Percentiles rank a stretch among this genome's conserved stretches.
phyloP scores from a whole-genome alignment of 2,113 vertebrate species.

The Numida meleagris region DNA sequence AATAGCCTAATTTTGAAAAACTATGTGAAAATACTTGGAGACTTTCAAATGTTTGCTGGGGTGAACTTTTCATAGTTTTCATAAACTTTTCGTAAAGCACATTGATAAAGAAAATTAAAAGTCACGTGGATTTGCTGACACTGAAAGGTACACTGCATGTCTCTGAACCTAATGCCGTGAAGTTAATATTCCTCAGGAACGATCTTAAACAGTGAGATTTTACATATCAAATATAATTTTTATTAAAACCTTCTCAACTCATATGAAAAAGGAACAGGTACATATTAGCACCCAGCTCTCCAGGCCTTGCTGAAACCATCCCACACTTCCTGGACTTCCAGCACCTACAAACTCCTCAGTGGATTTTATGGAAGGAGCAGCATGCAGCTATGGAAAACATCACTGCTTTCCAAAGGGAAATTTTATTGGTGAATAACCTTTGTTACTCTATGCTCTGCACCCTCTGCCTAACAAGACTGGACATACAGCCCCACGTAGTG shows the following conservation, averaged over 20 bases:
- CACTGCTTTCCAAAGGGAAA: not conserved
- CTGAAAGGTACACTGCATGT: not conserved
- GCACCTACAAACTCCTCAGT: not conserved
- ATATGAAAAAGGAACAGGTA: not conserved
- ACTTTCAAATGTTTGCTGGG: not conserved
- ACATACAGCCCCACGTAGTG: not conserved
- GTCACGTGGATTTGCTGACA: not conserved
- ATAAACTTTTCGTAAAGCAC: not conserved
- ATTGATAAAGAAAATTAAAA: not conserved
- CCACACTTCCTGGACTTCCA: not conserved
- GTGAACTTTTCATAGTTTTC: not conserved
- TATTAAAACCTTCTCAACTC: not conserved
- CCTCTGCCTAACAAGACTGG: not conserved
- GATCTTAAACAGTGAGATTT: not conserved
- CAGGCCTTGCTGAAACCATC: not conserved
- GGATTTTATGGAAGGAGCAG: not conserved
- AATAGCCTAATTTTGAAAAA: not conserved
- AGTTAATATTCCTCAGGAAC: not conserved
- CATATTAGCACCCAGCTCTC: not conserved
- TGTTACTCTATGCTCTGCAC: rapidly evolving
- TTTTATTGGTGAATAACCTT: not conserved
- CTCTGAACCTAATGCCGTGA: not conserved
- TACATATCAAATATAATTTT: not conserved
- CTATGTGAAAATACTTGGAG: not conserved
- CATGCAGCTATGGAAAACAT: not conserved